Evolutionary conservation across 2,888 invertebrate species (phyloP).

Genomic region (Dasypogon diadema): DNA sequence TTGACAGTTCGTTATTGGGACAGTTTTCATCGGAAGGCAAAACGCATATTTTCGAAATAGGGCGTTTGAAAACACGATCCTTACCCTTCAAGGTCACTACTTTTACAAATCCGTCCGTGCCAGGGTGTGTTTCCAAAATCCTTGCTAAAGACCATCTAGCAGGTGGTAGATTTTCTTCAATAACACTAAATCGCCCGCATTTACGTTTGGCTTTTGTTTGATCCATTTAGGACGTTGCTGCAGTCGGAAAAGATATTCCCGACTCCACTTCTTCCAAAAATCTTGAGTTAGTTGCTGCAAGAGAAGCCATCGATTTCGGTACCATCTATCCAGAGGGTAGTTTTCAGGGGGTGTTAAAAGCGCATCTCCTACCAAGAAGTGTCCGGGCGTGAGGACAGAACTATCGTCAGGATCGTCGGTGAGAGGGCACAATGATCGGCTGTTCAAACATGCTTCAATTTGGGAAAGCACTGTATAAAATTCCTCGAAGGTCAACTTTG

Average conservation of each 20-base stretch:
- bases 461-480: conserved; percentile 56
- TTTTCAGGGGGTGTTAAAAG: conserved; percentile 17
- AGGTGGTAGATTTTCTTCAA: conserved; percentile 13
- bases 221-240: conserved; percentile 20
- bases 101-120: conserved; percentile 9
- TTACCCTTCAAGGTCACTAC: conserved; percentile 3
- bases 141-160: not conserved
- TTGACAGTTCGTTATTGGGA: not conserved
- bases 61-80: not conserved
- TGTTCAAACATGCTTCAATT: conserved; percentile 58
- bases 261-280: conserved; percentile 20
- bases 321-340: not conserved
- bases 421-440: conserved; percentile 51
- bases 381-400: conserved; percentile 13
- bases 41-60: not conserved
- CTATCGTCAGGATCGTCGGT: conserved; percentile 26
- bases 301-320: not conserved
- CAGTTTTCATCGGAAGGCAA: not conserved
- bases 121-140: conserved; percentile 18
- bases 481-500: conserved; percentile 28
- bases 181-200: not conserved
- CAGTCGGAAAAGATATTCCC: not conserved
- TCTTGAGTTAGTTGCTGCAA: conserved; percentile 12
- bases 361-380: conserved; percentile 3
- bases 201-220: not conserved